These are phyloP conservation scores for Cartodere bifasciata DNA, from an alignment of 2,888 invertebrate genomes.

Conservation along the genomic window DNA sequence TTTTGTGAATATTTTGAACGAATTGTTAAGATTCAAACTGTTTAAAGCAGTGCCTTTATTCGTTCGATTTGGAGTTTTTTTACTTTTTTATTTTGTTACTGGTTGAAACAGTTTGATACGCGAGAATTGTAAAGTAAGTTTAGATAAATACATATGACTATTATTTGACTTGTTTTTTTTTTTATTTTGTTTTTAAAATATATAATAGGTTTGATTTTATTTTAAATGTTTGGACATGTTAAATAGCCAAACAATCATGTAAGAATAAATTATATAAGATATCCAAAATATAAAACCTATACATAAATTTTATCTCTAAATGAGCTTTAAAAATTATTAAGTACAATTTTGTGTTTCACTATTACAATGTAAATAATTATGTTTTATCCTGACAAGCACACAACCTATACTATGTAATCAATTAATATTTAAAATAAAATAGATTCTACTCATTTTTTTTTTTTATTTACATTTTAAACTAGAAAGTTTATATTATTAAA, in stretches of 20 bases:
- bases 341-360: conserved; percentile 34
- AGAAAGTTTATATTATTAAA: no score
- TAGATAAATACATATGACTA: conserved; percentile 24
- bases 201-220: conserved; percentile 17
- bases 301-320: conserved; percentile 21
- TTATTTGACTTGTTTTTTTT: conserved; percentile 15
- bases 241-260: no score
- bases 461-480: no score
- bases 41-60: conserved; percentile 22
- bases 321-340: conserved; percentile 34
- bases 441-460: conserved; percentile 30
- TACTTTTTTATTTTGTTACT: conserved; percentile 17
- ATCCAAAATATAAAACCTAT: conserved; percentile 17
- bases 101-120: conserved; percentile 29
- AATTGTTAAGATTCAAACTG: conserved; percentile 24
- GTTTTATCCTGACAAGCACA: conserved; percentile 37
- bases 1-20: conserved; percentile 33
- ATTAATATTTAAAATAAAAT: conserved; percentile 39
- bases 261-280: no score
- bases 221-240: conserved; percentile 17
- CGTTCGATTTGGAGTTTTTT: conserved; percentile 12
- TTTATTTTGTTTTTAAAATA: conserved; percentile 11
- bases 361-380: conserved; percentile 38
- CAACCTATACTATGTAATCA: conserved; percentile 38
- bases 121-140: conserved; percentile 29